These are phyloP conservation scores for Napeogenes inachia DNA, from an alignment of 2,888 invertebrate genomes.

Conservation along the genomic window DNA sequence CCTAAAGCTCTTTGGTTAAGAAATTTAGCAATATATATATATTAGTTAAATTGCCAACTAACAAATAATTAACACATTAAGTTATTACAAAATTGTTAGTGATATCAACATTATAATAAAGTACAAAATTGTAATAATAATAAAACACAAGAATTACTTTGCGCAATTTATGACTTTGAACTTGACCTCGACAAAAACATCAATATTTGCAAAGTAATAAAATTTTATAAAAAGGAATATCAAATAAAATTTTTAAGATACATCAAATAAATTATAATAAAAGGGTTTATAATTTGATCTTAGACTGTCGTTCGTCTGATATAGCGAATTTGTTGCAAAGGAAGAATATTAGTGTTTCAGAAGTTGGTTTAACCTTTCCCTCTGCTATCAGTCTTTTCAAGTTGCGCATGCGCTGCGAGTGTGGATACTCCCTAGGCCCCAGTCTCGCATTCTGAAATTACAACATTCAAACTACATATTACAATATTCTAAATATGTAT, in stretches of 20 bases:
- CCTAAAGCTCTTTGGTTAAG: neutral
- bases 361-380: constrained; percentile 68
- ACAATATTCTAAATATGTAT: too few species aligned
- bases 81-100: constrained; percentile 6
- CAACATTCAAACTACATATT: neutral
- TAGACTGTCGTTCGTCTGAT: constrained; percentile 59
- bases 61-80: neutral
- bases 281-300: constrained; percentile 25
- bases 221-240: neutral
- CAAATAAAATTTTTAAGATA: neutral
- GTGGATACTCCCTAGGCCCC: constrained; percentile 71
- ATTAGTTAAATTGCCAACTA: neutral
- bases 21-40: neutral
- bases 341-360: constrained; percentile 72
- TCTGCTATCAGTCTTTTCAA: constrained; percentile 67
- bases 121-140: constrained; percentile 7
- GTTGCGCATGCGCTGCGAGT: constrained; percentile 79
- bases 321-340: constrained; percentile 73
- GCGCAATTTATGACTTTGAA: constrained; percentile 2
- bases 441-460: constrained; percentile 20
- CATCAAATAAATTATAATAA: neutral
- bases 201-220: neutral
- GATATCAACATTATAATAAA: constrained; percentile 6
- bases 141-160: constrained; percentile 5
- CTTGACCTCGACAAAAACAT: neutral